These are phyloP conservation scores for Poeciliopsis occidentalis DNA, from an alignment of 2,113 vertebrate genomes.

Conservation along the genomic window DNA sequence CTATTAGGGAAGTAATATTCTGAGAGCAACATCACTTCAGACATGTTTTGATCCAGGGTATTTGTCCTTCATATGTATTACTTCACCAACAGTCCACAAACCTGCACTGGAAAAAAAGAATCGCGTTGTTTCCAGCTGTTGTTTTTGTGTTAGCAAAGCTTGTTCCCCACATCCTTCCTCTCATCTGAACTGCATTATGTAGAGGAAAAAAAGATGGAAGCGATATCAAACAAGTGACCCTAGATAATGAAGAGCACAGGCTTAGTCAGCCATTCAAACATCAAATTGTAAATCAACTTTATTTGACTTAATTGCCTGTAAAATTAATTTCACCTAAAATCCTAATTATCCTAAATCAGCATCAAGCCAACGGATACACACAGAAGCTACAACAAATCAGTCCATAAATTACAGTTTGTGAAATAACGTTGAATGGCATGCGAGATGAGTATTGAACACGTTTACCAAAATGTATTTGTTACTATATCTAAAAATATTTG, in stretches of 20 bases:
- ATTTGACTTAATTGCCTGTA: too few relatives aligned
- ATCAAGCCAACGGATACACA: neutral
- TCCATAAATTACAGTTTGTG: neutral
- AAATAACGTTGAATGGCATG: too few relatives aligned
- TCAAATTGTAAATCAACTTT: conserved; percentile 1
- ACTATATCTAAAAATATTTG: too few relatives aligned
- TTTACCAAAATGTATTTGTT: too few relatives aligned
- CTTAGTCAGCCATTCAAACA: conserved; percentile 49
- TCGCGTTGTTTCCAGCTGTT: conserved; percentile 27
- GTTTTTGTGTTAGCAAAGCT: conserved; percentile 34
- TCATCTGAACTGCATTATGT: conserved; percentile 15
- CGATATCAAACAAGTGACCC: neutral
- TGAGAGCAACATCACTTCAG: conserved; percentile 30
- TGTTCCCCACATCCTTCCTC: conserved; percentile 11
- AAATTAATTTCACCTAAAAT: neutral
- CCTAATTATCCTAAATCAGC: neutral
- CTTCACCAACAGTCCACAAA: neutral
- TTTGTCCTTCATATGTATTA: conserved; percentile 21
- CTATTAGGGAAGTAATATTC: conserved; percentile 46
- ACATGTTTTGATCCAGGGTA: conserved; percentile 52
- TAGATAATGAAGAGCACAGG: conserved; percentile 3
- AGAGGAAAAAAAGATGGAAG: neutral
- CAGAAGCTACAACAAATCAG: neutral
- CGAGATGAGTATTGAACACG: too few relatives aligned
- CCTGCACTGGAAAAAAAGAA: conserved; percentile 15